phyloP scores from a whole-genome alignment of 2,113 vertebrate genomes.

The Heterotilapia buettikoferi region DNA sequence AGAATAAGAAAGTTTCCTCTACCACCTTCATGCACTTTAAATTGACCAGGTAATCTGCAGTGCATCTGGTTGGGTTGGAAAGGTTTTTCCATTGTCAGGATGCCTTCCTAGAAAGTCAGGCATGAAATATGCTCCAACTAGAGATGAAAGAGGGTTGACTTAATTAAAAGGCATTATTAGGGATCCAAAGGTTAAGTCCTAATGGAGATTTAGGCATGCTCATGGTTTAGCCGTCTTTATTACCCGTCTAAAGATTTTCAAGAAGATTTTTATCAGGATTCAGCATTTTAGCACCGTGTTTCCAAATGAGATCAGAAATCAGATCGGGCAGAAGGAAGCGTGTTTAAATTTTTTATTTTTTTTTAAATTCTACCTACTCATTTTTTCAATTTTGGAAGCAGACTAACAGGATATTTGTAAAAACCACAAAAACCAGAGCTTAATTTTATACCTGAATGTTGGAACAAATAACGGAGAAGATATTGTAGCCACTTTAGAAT shows the following conservation, averaged over 20 bases:
- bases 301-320: background rate
- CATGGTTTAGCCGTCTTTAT: background rate
- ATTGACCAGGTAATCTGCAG: constrained; percentile 15
- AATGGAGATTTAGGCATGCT: background rate
- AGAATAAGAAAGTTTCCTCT: background rate
- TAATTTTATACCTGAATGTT: background rate
- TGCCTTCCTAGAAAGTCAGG: background rate
- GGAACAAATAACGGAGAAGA: background rate
- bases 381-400: background rate
- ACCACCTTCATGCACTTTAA: background rate
- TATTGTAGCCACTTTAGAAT: background rate
- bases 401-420: background rate
- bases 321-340: background rate
- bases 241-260: fast-evolving
- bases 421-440: background rate
- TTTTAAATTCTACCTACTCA: background rate
- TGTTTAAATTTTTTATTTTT: fast-evolving
- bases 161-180: constrained; percentile 39
- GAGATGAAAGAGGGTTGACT: constrained; percentile 28
- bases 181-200: background rate
- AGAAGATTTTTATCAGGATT: background rate
- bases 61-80: background rate
- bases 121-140: constrained; percentile 29
- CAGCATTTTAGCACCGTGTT: background rate
- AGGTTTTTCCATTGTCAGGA: background rate